phyloP scores from a whole-genome alignment of 2,797 vertebrate genomes.

The Pseudochirops cupreus region DNA sequence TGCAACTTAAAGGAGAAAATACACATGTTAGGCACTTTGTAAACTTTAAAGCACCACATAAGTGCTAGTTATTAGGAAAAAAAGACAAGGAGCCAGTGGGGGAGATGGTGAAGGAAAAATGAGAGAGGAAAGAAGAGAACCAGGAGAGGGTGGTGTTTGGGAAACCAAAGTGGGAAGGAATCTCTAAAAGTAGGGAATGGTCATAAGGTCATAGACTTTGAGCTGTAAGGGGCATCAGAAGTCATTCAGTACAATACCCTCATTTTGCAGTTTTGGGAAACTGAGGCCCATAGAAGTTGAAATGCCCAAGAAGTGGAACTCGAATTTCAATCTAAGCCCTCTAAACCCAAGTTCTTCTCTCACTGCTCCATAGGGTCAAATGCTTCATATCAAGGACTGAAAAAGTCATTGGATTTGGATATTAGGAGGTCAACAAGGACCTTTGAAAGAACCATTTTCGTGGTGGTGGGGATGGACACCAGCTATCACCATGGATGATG shows the following conservation, averaged over 20 bases:
- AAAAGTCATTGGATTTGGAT: neutral
- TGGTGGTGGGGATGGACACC: neutral
- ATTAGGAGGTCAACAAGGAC: neutral
- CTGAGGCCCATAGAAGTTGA: neutral
- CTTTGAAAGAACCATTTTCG: neutral
- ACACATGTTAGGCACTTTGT: neutral
- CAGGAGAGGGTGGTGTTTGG: neutral
- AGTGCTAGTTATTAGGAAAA: neutral
- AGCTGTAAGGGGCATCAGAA: neutral
- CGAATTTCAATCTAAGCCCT: neutral
- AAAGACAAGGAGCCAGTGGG: neutral
- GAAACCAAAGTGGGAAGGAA: neutral
- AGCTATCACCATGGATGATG: neutral
- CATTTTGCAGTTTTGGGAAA: neutral
- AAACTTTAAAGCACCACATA: neutral
- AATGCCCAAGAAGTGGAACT: neutral
- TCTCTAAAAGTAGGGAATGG: neutral
- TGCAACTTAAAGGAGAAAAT: neutral
- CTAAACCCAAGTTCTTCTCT: neutral
- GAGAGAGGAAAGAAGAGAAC: neutral
- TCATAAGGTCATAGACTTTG: neutral
- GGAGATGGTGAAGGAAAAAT: neutral
- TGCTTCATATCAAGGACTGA: neutral
- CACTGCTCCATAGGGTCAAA: neutral
- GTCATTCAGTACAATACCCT: neutral